Evolutionary conservation across 1,140 invertebrate genomes (phyloP).

Genomic region (Piezodorus guildinii): DNA sequence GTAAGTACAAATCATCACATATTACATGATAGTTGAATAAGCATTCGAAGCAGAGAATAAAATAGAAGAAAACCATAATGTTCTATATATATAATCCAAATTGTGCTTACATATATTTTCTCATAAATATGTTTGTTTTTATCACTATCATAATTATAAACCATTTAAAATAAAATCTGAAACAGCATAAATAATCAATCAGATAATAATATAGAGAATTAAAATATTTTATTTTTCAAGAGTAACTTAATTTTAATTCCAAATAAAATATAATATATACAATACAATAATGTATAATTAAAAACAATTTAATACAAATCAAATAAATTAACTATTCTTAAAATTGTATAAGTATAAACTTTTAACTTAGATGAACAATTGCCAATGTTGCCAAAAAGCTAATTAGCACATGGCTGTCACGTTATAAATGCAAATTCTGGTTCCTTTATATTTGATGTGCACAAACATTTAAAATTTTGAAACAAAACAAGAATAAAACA

Average conservation of each 20-base stretch:
- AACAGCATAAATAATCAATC: too few relatives aligned
- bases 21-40: too few relatives aligned
- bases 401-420: constrained; percentile 13
- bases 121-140: too few relatives aligned
- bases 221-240: too few relatives aligned
- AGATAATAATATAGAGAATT: too few relatives aligned
- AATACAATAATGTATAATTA: neutral
- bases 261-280: constrained; percentile 13
- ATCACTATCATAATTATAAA: too few relatives aligned
- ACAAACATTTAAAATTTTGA: neutral
- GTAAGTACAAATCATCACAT: too few relatives aligned
- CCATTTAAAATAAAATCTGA: too few relatives aligned
- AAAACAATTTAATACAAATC: constrained; percentile 13
- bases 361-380: neutral
- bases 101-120: too few relatives aligned
- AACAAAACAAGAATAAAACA: constrained; percentile 2
- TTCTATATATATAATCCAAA: too few relatives aligned
- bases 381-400: constrained; percentile 7
- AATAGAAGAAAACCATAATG: too few relatives aligned
- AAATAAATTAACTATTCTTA: neutral
- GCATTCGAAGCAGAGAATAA: too few relatives aligned
- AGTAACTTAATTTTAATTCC: neutral
- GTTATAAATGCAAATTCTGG: constrained; percentile 14
- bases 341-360: neutral
- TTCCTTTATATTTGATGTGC: constrained; percentile 7